phyloP scores from a whole-genome alignment of 92 coral and sea anemone genomes.

The Bergia sp. region DNA sequence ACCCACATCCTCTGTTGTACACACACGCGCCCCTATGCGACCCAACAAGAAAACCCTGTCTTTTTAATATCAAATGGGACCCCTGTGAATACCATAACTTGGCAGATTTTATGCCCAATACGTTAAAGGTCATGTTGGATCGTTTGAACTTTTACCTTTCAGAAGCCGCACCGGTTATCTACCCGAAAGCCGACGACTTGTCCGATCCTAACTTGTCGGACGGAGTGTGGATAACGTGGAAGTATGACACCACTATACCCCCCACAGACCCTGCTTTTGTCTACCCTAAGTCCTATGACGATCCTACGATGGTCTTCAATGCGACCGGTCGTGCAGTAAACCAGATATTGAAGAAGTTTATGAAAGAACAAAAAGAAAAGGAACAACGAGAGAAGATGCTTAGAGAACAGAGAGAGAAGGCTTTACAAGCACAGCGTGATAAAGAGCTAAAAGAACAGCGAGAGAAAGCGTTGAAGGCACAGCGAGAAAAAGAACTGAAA shows the following conservation, averaged over 20 bases:
- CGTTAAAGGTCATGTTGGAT: constrained; percentile 94
- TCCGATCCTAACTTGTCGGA: constrained; percentile 89
- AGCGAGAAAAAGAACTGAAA: constrained; percentile 27
- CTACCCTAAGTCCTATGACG: constrained; percentile 92
- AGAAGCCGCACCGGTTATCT: constrained; percentile 68
- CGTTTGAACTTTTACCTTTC: constrained; percentile 79
- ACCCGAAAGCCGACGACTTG: constrained; percentile 81
- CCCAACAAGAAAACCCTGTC: constrained; percentile 91
- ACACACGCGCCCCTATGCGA: constrained; percentile 96
- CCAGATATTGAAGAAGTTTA: constrained; percentile 67
- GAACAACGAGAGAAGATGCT: constrained; percentile 6
- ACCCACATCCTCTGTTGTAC: constrained; percentile 90
- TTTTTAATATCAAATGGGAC: constrained; percentile 99
- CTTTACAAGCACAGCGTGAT: constrained; percentile 25
- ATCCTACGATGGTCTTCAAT: constrained; percentile 63
- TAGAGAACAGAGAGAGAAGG: constrained; percentile 24
- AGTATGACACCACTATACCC: constrained; percentile 74
- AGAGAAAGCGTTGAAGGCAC: constrained; percentile 46
- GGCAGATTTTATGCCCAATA: constrained; percentile 98
- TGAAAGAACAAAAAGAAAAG: constrained; percentile 65
- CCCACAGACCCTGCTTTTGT: constrained; percentile 73
- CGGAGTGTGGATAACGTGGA: constrained; percentile 96
- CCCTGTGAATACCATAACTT: constrained; percentile 98
- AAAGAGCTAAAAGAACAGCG: constrained; percentile 51
- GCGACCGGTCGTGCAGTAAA: constrained; percentile 60